Evolutionary conservation across 2,797 vertebrate genomes (phyloP).

Genomic region (Triplophysa bombifrons): DNA sequence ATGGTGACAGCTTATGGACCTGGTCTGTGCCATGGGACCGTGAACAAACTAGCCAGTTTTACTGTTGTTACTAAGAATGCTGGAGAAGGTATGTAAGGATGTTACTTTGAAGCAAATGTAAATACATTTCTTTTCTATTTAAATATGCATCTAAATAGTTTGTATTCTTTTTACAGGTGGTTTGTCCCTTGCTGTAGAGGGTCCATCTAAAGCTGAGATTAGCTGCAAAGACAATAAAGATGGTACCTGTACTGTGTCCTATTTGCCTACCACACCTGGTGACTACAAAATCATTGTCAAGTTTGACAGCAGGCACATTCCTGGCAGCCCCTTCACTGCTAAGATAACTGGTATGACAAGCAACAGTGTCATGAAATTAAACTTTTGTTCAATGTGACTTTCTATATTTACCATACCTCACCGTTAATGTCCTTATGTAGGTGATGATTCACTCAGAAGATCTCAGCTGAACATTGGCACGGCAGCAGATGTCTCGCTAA

Average conservation of each 20-base stretch:
- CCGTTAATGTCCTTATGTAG: slow-evolving; percentile 64
- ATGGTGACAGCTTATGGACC: slow-evolving; percentile 93
- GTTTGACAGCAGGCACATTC: slow-evolving; percentile 95
- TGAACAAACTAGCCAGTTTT: slow-evolving; percentile 92
- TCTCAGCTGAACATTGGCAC: slow-evolving; percentile 95
- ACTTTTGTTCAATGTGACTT: background rate
- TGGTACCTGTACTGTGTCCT: slow-evolving; percentile 95
- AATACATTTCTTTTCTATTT: background rate
- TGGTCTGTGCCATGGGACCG: slow-evolving; percentile 92
- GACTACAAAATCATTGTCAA: slow-evolving; percentile 97
- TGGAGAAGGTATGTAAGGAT: slow-evolving; percentile 83
- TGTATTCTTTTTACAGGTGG: slow-evolving; percentile 77
- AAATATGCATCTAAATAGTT: background rate
- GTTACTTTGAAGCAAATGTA: background rate
- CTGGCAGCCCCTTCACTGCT: slow-evolving; percentile 93
- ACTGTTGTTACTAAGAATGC: slow-evolving; percentile 96
- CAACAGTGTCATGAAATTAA: background rate
- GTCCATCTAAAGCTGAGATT: slow-evolving; percentile 96
- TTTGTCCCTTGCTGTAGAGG: slow-evolving; percentile 93
- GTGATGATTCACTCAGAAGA: slow-evolving; percentile 92
- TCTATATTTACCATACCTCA: background rate
- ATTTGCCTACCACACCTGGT: slow-evolving; percentile 90
- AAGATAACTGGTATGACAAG: slow-evolving; percentile 88
- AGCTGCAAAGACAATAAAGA: slow-evolving; percentile 98
- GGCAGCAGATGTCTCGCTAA: slow-evolving; percentile 91